Evolutionary conservation across 1,140 invertebrate species (phyloP), one percentile per base, ranked within the genome.

Genomic region (Scaptomyza hsui): DNA sequence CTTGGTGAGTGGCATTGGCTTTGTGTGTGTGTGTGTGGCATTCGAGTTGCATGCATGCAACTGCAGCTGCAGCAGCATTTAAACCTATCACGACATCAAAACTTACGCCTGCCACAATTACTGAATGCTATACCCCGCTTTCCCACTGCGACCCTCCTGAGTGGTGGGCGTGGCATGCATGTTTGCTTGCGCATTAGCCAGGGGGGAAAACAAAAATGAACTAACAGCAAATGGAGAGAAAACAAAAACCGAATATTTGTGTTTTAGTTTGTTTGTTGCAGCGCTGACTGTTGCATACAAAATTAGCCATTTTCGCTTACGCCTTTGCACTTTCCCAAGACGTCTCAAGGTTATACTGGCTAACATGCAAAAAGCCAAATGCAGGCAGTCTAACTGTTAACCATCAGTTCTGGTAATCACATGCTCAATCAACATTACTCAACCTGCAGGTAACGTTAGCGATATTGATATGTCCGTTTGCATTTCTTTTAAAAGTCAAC

Each of bases 21-120:
- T 39, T 39, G 19, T 15, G 4, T 24, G 48, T 32, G 18, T 10
- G 1, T 5, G 57, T 21, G 15, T 52, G 47, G 47, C 52, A 26
- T 7, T 55, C 63, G 55, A 72, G 60, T 63, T 80, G 26, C 26
- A 29, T 29, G 26, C 26, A 62, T 83, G 80, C 75, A 59, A 85
- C 44, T 42, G 39, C 13, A 18, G 15, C 10, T 47, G 48, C 39
- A 56, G 73, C 63, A 64, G 69, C 61, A 65, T 85, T 67, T 76
- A 76, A 78, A 63, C 77, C 86, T 74, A 80, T 86, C 81, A 70
- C 65, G 68, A 48, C 76, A 80, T 71, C 64, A 63, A 61, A 69
- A 73, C 51, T 65, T 75, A 51, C 56, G 39, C 55, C 65, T 65
- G 47, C 80, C 61, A 75, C 72, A 69, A 79, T 75, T 68, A 51